Evolutionary conservation across 2,113 vertebrate genomes (phyloP), one percentile per base, ranked within the genome.

Genomic region (Proterorhinus semilunaris): DNA sequence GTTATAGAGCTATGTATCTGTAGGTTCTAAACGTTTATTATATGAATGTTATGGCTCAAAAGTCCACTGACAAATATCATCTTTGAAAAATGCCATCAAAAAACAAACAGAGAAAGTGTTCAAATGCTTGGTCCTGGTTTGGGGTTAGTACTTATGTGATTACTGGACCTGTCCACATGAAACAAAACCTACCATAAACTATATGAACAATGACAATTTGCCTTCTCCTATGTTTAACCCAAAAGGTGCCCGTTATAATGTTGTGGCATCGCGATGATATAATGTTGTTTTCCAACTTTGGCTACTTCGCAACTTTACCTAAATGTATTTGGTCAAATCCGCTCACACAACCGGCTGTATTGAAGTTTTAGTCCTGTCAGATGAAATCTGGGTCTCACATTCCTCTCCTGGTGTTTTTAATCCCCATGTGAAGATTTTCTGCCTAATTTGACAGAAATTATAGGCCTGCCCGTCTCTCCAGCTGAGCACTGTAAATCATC

Each of bases 401-500:
- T 62, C 59, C 43, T 62, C 44, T 58, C 27, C 21, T 42, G 27
- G 55, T 58, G 55, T 58, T 58, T 58, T 58, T 58, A 42, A 58
- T 55, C 53, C 53, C 53, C 53, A 58, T 58, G 55, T 42, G 55
- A 58, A 58, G 55, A 61, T 45, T 61, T 66, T 68, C 7, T 52
- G 55, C 43, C 58, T 64, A 10, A 47, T 72, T 49, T 75, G 6
- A 62, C 67, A 57, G 13, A 69, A 58, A 62, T 61, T 42, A 65
- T 68, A 64, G 47, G 47, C 48, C 11, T 48, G 43, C 10, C 21
- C 11, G 36, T 10, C 6, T 36, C 61, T 63, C 50, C 21, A 66
- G 49, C 65, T 15, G 68, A 59, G 58, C 71, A 8, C 65, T 50
- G 65, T 68, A 57, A 73, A 73, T 62, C 17, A 64, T 27, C 54